phyloP scores from a whole-genome alignment of 1,140 invertebrate species.

The roundworm (Caenorhabditis elegans) region WBcel235 BX284603.4:12351001-12351500 shows the following conservation, averaged over 20 bases:
- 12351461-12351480: too few relatives aligned
- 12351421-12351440: too few relatives aligned
- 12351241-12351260: constrained; percentile 35
- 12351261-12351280: not conserved
- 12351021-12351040: not conserved
- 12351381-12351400: not conserved
- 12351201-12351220: not conserved
- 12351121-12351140: constrained; percentile 97
- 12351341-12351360: not conserved
- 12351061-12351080: constrained; percentile 99
- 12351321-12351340: not conserved
- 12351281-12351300: not conserved
- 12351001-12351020: constrained; percentile 41
- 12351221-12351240: constrained; percentile 28
- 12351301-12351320: not conserved
- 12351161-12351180: constrained; percentile 85
- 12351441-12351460: too few relatives aligned
- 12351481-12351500: not conserved
- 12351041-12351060: constrained; percentile 82
- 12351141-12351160: constrained; percentile 97
- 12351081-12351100: constrained; percentile 97
- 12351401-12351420: not conserved
- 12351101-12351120: constrained; percentile 94
- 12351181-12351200: not conserved
- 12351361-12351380: not conserved